Base-by-base conservation (phyloP, 2,888 invertebrate species). In the Megalurothrips usitatus region DNA sequence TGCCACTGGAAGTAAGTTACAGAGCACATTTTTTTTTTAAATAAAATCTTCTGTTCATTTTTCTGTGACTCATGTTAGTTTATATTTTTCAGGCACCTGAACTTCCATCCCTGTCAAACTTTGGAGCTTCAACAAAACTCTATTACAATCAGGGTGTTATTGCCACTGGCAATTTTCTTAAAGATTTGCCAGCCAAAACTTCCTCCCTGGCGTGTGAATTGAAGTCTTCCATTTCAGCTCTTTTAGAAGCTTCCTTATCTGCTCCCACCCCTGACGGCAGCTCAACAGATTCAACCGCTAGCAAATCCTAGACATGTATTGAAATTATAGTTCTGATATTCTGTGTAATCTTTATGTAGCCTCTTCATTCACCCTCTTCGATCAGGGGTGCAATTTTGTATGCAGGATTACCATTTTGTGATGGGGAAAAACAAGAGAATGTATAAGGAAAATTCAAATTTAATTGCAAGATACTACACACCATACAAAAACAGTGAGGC, bases 111-210 rank as follows among this genome's bases (percentile, higher is more conserved):
- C 3, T 75, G 8, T 26, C 68, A 12, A 26, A 26, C 26, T 75
- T 75, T 26, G 68, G 23, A 9, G 68, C 68, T 1, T 75, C 26
- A 12, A 11, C 26, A 75, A 75, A 75, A 26, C 26, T 75, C 12
- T 75, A 75, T 26, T 75, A 75, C 68, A 75, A 75, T 26, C 68
- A 75, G 26, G 68, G 68, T 9, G 26, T 75, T 75, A 26, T 75
- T 75, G 23, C 68, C 26, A 75, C 68, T 75, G 26, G 68, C 12
- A 23, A 75, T 11, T 75, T 75, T 26, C 26, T 75, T 10, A 75
- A 75, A 75, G 68, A 75, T 26, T 26, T 75, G 2, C 68, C 68
- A 12, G 23, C 68, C 23, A 75, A 75, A 12, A 26, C 68, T 75
- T 10, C 26, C 3, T 75, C 68, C n/a, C 12, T 75, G 12, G 68